phyloP scores from a whole-genome alignment of 2,797 vertebrate genomes.

The Labroides dimidiatus region DNA sequence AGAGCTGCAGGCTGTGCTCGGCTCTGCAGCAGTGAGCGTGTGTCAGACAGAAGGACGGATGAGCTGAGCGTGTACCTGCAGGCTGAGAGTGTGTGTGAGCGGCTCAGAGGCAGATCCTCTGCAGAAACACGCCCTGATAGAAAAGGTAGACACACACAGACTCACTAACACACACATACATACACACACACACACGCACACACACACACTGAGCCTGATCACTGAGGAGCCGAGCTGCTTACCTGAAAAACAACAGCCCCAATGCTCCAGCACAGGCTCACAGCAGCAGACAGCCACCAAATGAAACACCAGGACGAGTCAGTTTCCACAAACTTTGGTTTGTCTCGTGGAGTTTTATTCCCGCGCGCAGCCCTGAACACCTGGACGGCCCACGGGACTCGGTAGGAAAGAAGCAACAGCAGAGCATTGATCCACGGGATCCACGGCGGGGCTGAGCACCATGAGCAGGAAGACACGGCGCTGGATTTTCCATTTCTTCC shows the following conservation, averaged over 20 bases:
- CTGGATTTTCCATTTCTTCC: constrained; percentile 91
- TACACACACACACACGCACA: constrained; percentile 32
- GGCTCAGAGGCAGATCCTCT: constrained; percentile 47
- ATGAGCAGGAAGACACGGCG: constrained; percentile 93
- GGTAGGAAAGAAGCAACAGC: constrained; percentile 16
- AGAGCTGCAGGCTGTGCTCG: neutral
- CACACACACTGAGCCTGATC: constrained; percentile 27
- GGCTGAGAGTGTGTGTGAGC: constrained; percentile 16
- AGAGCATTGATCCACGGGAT: constrained; percentile 20
- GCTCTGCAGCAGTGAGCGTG: neutral
- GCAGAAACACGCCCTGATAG: constrained; percentile 81
- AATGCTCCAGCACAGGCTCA: constrained; percentile 56
- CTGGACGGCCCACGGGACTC: constrained; percentile 66
- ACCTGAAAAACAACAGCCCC: constrained; percentile 67
- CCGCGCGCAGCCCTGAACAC: constrained; percentile 62
- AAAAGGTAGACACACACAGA: constrained; percentile 56
- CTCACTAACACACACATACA: constrained; percentile 39
- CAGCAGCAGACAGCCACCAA: constrained; percentile 64
- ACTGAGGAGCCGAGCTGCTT: constrained; percentile 42
- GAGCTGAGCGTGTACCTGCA: constrained; percentile 55
- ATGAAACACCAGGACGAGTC: constrained; percentile 69
- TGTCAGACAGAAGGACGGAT: constrained; percentile 2
- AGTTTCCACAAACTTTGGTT: constrained; percentile 68
- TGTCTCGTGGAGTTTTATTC: constrained; percentile 50
- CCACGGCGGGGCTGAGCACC: constrained; percentile 79